Conservation (phyloP, 2,113 vertebrate species). For the Lampris incognitus region DNA sequence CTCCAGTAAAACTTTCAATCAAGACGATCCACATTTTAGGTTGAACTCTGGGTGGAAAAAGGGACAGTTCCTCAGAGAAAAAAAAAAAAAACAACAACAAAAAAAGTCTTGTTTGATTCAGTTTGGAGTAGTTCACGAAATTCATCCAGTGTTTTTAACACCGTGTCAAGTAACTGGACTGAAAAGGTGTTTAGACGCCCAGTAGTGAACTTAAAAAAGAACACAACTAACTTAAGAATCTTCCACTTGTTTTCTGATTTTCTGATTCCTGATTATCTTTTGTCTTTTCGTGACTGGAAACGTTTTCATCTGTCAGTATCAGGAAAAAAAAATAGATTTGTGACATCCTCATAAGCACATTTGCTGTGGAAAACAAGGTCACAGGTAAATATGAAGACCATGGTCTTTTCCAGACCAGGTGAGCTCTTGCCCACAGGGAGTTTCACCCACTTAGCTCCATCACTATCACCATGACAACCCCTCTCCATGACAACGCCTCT, state of each 20-base stretch:
- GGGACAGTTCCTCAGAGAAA: no score
- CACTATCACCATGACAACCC: conserved; percentile 17
- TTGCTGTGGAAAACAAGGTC: neutral
- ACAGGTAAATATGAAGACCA: conserved; percentile 24
- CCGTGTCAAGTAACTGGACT: neutral
- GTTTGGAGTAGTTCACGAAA: conserved; percentile 30
- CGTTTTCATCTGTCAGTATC: no score
- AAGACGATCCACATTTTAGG: no score
- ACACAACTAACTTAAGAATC: neutral
- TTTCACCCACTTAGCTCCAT: conserved; percentile 36
- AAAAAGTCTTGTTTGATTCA: neutral
- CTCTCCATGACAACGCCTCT: conserved; percentile 52
- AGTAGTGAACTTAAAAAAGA: neutral
- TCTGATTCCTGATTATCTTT: neutral
- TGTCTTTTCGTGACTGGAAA: neutral
- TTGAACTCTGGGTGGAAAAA: no score
- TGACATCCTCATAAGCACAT: no score
- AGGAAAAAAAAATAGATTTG: no score
- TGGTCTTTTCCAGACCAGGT: conserved; percentile 41
- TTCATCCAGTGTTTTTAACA: neutral
- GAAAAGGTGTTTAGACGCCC: neutral
- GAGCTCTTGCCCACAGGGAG: conserved; percentile 37
- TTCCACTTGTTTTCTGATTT: conserved; percentile 35
- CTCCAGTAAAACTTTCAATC: no score
- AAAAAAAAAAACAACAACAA: no score